A percentile compares a stretch with the other conserved stretches of the same genome.
These are phyloP conservation scores for Diadophis punctatus DNA, from an alignment of 2,113 vertebrate genomes.

Conservation along the genomic window DNA sequence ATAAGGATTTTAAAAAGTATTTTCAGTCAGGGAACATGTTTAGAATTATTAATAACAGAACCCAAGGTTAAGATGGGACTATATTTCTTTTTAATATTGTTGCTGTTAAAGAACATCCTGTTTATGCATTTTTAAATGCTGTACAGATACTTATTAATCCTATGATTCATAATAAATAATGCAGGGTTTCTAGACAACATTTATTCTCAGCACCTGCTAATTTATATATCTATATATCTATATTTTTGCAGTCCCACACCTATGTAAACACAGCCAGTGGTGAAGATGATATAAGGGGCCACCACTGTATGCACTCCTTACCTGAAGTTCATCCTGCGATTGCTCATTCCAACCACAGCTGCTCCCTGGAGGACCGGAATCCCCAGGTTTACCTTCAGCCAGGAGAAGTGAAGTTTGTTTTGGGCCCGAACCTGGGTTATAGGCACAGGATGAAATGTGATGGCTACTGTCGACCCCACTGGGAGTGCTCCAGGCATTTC, in stretches of 20 bases:
- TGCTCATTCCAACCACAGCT: slow-evolving; percentile 73
- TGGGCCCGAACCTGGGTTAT: slow-evolving; percentile 83
- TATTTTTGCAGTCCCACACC: slow-evolving; percentile 84
- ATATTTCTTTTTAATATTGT: neutral
- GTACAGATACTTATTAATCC: neutral
- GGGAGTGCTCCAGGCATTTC: slow-evolving; percentile 23
- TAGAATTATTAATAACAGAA: neutral
- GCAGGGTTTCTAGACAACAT: slow-evolving; percentile 3
- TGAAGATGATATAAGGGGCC: slow-evolving; percentile 84
- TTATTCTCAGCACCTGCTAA: slow-evolving; percentile 34
- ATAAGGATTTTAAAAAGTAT: neutral
- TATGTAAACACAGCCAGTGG: slow-evolving; percentile 92
- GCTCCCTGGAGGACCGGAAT: slow-evolving; percentile 80
- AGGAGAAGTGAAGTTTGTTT: slow-evolving; percentile 91
- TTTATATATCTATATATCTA: neutral
- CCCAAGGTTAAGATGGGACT: neutral
- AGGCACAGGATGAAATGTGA: slow-evolving; percentile 79
- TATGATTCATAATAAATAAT: neutral
- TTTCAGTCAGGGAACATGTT: neutral
- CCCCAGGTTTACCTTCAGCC: slow-evolving; percentile 91
- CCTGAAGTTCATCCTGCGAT: slow-evolving; percentile 84
- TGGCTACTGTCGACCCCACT: slow-evolving; percentile 44
- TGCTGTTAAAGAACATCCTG: neutral
- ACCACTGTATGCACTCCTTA: slow-evolving; percentile 87
- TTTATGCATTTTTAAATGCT: neutral